Evolutionary conservation across 2,113 vertebrate species (phyloP), one percentile per base, ranked within the genome.

Genomic region (Tragelaphus buxtoni): DNA sequence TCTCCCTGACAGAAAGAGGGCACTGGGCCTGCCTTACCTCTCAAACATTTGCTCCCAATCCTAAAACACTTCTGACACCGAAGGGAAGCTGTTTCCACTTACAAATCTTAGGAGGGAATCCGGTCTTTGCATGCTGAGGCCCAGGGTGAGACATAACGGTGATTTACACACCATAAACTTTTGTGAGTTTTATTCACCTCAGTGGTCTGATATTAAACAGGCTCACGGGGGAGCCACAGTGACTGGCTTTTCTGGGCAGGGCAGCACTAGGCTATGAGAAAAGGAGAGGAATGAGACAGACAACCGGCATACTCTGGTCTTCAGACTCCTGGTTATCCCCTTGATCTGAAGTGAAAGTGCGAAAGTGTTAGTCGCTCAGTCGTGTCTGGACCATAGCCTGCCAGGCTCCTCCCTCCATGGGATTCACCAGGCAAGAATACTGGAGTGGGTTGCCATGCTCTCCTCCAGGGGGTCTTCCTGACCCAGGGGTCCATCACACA

Each of bases 121-220:
- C 65, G 79, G 51, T 22, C 86, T 87, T 97, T 97, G 96, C 69
- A 65, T 4, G 2, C 4, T 0, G 97, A 98, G 97, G 97, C 97
- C 98, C 95, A 97, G 98, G 97, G 97, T 96, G 98, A 96, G 97
- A 96, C 96, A 82, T 97, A 96, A 96, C 83, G 61, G 86, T 98
- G 98, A 99, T 98, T 99, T 98, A 98, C 98, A 98, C 98, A 51
- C 98, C 97, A 80, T 98, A 98, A 98, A 98, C 97, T 98, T 99
- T 98, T 98, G 98, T 98, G 98, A 97, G 98, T 98, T 98, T 98
- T 98, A 97, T 97, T 98, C 98, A 98, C 98, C 98, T 98, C 97
- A 88, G 97, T 98, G 98, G 94, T 91, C 98, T 97, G 97, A 96
- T 97, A 97, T 96, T 98, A 97, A 98, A 97, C 98, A 98, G 97